Evolutionary conservation across 2,797 vertebrate genomes (phyloP).

Genomic region (Malacoraja senta): DNA sequence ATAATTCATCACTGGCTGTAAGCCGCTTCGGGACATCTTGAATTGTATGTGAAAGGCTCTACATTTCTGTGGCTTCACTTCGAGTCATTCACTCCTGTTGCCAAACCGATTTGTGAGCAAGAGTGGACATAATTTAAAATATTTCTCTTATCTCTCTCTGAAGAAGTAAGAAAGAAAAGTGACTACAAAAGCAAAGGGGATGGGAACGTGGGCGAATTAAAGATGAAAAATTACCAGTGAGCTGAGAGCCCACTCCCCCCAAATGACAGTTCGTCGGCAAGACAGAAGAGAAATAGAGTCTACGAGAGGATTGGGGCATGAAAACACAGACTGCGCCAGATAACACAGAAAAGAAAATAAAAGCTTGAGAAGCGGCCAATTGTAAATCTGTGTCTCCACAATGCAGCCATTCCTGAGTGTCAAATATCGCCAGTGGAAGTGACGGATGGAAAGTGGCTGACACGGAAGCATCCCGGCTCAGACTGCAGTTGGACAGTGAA

Average conservation of each 20-base stretch:
- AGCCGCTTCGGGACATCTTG: neutral
- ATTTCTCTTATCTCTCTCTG: neutral
- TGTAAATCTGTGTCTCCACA: neutral
- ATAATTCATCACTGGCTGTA: neutral
- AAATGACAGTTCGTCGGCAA: neutral
- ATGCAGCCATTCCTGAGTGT: neutral
- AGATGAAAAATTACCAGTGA: neutral
- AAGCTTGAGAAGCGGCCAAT: neutral
- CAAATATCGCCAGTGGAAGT: neutral
- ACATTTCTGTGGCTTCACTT: too few relatives aligned
- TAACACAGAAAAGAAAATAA: conserved; percentile 14
- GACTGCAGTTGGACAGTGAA: neutral
- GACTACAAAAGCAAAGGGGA: neutral
- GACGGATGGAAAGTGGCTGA: neutral
- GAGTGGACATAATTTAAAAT: neutral
- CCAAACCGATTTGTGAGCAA: neutral
- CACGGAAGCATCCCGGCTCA: neutral
- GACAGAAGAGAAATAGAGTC: neutral
- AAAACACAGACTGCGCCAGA: neutral
- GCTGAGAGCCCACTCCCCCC: neutral
- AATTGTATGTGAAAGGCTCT: too few relatives aligned
- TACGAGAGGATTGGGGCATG: neutral
- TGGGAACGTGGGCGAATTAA: neutral
- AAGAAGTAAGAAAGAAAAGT: neutral
- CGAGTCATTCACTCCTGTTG: too few relatives aligned